Evolutionary conservation across 2,797 vertebrate genomes (phyloP), one percentile per base, ranked within the genome.

Genomic region (Miichthys miiuy): DNA sequence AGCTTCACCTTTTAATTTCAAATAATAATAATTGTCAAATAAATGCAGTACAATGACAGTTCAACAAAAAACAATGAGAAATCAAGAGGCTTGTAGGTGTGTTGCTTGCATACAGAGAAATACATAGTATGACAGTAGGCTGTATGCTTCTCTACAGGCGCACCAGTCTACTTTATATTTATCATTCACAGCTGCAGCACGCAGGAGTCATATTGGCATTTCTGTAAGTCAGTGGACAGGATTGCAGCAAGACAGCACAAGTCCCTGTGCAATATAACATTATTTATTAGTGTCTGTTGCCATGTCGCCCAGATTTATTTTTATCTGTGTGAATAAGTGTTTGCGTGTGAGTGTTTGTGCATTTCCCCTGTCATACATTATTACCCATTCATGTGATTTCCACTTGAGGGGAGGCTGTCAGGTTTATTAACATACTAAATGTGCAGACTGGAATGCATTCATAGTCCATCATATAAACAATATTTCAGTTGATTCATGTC

Each of bases 251-350:
- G 34, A 9, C 2, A 34, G 34, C 34, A 34, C 7, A 34, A 54
- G 69, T 73, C 87, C 20, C 72, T 14, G 21, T 63, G 72, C 62
- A 76, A 75, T 70, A 71, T 55, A 65, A 75, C 70, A 42, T 13
- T 42, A 12, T 81, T 80, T 86, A 83, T 86, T 63, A 72, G 42
- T 3, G 67, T 86, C 63, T 77, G 77, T 70, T 79, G 60, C 77
- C 80, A 84, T 75, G 80, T 79, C 47, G 4, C 65, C 48, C 56
- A 76, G 62, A 86, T 88, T 81, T 83, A 86, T 88, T 87, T 83
- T 61, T 65, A 80, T 86, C 75, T 69, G 13, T 60, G 44, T 55
- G 42, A 55, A 47, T 69, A 13, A 58, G 52, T 30, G 30, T 69
- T 10, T 46, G 14, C 20, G 52, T 58, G 12, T 60, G 11, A 42